Conservation (phyloP, 2,888 invertebrate species). For the Tetragnatha montana region DNA sequence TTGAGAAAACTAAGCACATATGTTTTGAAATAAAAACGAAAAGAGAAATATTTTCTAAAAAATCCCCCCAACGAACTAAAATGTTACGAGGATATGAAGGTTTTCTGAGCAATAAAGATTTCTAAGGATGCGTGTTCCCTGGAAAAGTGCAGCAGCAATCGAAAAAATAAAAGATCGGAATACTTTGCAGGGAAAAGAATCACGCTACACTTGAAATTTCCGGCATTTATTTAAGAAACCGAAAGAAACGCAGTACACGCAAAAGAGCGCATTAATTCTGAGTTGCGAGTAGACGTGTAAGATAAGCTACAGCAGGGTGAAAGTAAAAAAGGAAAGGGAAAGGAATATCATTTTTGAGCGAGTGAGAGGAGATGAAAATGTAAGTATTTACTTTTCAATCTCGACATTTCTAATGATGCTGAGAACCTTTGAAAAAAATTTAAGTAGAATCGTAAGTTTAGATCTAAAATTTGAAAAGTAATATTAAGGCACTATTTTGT, state of each 20-base stretch:
- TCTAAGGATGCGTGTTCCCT: constrained; percentile 17
- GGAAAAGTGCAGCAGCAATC: constrained; percentile 1
- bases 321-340: not conserved
- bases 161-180: constrained; percentile 1
- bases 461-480: too few species aligned
- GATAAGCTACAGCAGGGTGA: not conserved
- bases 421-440: too few species aligned
- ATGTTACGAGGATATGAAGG: not conserved
- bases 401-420: too few species aligned
- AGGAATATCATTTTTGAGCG: not conserved
- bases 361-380: too few species aligned
- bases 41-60: not conserved
- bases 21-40: not conserved
- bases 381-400: too few species aligned
- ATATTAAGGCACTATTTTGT: too few species aligned
- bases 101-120: constrained; percentile 4
- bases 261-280: constrained; percentile 24
- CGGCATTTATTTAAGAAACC: not conserved
- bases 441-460: too few species aligned
- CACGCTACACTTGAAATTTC: constrained; percentile 12
- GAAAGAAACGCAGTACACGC: constrained; percentile 16
- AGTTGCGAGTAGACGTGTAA: not conserved
- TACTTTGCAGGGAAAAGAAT: not conserved
- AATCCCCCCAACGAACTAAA: not conserved
- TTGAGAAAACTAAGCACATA: not conserved